phyloP scores from a whole-genome alignment of 2,797 vertebrate genomes.

The Galaxias olidus region DNA sequence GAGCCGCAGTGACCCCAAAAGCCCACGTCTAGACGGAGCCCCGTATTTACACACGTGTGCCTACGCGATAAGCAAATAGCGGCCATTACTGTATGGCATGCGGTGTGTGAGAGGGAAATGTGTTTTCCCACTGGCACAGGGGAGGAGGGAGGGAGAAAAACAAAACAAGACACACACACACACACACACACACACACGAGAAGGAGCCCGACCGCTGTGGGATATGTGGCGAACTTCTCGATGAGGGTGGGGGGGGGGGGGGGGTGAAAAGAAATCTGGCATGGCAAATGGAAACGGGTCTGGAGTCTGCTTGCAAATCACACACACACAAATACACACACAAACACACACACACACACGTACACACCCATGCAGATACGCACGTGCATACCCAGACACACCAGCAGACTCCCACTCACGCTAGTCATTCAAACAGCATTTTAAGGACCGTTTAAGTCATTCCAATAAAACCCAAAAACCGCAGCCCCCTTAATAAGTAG shows the following conservation, averaged over 20 bases:
- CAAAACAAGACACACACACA: neutral
- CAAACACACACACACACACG: conserved; percentile 45
- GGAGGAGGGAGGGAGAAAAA: conserved; percentile 5
- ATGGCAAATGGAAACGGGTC: conserved; percentile 61
- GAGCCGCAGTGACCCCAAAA: neutral
- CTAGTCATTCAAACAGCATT: conserved; percentile 63
- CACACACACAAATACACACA: conserved; percentile 28
- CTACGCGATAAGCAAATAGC: conserved; percentile 64
- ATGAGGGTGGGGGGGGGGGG: conserved; percentile 26
- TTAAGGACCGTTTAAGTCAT: conserved; percentile 67
- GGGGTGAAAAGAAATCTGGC: conserved; percentile 64
- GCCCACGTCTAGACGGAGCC: conserved; percentile 58
- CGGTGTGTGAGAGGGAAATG: conserved; percentile 51
- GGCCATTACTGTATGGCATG: conserved; percentile 51
- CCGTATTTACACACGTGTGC: conserved; percentile 66
- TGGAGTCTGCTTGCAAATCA: conserved; percentile 35
- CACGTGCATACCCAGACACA: conserved; percentile 11
- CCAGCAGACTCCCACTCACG: conserved; percentile 50
- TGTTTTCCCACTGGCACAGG: conserved; percentile 42
- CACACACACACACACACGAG: conserved; percentile 38
- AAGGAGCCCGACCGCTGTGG: conserved; percentile 56
- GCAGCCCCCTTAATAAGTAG: conserved; percentile 60
- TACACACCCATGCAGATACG: conserved; percentile 2
- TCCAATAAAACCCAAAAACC: conserved; percentile 75
- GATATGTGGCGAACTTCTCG: conserved; percentile 66